Evolutionary conservation across 2,797 vertebrate genomes (phyloP).

Genomic region (Anas bernieri): DNA sequence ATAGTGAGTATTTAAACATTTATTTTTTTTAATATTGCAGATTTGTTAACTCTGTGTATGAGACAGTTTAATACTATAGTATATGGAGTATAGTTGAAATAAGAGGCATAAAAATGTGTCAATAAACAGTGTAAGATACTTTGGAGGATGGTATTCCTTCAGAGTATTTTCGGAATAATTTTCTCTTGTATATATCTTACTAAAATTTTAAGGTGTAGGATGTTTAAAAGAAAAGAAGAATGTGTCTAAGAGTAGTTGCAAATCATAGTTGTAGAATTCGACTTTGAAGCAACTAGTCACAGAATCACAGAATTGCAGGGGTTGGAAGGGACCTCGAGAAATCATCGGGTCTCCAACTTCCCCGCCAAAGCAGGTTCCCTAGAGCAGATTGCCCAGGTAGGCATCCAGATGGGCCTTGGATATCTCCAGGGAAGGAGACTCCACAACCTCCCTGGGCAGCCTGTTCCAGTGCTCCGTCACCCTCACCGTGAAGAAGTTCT

Average conservation of each 20-base stretch:
- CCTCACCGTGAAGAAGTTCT: too few species aligned
- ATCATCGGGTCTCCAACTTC: too few species aligned
- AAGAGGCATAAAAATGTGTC: background rate
- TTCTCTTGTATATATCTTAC: background rate
- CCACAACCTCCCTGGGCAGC: too few species aligned
- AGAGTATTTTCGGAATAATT: background rate
- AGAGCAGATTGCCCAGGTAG: too few species aligned
- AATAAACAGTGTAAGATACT: background rate
- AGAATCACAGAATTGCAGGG: too few species aligned
- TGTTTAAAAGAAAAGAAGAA: background rate
- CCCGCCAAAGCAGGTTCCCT: too few species aligned
- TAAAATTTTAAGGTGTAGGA: background rate
- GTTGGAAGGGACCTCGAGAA: too few species aligned
- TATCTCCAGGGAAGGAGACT: too few species aligned
- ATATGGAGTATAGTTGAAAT: background rate
- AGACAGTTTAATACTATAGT: background rate
- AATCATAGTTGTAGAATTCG: background rate
- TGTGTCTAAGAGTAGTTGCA: background rate
- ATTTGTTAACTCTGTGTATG: background rate
- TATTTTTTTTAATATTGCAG: background rate
- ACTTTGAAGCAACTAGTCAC: background rate
- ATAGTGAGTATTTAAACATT: constrained; percentile 79
- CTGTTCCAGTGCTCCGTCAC: too few species aligned
- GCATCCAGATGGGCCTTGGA: too few species aligned
- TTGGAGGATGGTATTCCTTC: background rate